Evolutionary conservation across 1,140 invertebrate genomes (phyloP).

Genomic region (Neodiprion pinetum): DNA sequence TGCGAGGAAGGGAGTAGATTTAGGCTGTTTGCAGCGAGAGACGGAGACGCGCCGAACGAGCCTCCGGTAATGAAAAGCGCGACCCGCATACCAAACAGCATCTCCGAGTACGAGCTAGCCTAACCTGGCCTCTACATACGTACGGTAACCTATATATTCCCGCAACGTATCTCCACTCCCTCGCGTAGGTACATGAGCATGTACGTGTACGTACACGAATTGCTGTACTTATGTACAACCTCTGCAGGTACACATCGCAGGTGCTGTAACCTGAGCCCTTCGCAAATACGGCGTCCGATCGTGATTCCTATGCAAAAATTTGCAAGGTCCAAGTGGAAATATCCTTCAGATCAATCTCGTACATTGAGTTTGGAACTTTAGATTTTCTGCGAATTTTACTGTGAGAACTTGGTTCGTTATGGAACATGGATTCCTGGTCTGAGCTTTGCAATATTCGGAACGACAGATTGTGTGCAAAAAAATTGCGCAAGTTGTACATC

Average conservation of each 20-base stretch:
- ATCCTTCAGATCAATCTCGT: too few relatives aligned
- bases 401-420: too few relatives aligned
- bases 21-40: conserved; percentile 56
- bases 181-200: background rate
- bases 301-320: conserved; percentile 4
- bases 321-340: too few relatives aligned
- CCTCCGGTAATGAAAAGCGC: conserved; percentile 64
- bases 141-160: background rate
- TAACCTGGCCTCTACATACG: background rate
- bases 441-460: too few relatives aligned
- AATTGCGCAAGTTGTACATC: too few relatives aligned
- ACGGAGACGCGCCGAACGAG: conserved; percentile 52
- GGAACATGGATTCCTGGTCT: too few relatives aligned
- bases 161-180: background rate
- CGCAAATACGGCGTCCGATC: conserved; percentile 41
- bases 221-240: conserved; percentile 43
- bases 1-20: conserved; percentile 22
- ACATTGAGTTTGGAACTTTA: too few relatives aligned
- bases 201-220: conserved; percentile 23
- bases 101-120: background rate
- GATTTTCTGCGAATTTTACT: too few relatives aligned
- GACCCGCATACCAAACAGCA: conserved; percentile 48
- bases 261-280: too few relatives aligned
- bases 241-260: background rate
- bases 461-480: too few relatives aligned